Percentiles rank a stretch among this genome's conserved stretches.
These are phyloP conservation scores for Carduelis carduelis DNA, from an alignment of 2,797 vertebrate species.

Conservation along the genomic window DNA sequence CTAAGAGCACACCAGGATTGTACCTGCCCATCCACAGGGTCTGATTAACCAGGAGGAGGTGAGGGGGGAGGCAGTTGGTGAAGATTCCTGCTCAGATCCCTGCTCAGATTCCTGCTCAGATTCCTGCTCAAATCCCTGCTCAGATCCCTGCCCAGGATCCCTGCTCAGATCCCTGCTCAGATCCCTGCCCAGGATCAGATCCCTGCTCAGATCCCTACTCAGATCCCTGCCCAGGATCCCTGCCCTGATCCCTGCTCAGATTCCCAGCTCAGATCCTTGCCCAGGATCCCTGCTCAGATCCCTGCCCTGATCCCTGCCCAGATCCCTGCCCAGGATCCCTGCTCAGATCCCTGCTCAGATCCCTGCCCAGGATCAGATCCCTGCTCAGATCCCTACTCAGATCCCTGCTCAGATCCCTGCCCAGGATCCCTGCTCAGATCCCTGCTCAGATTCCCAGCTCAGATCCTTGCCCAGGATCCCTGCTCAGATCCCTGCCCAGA, in stretches of 20 bases:
- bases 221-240: not conserved
- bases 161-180: too few relatives aligned
- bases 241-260: not conserved
- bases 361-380: accelerated
- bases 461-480: not conserved
- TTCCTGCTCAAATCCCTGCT: not conserved
- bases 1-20: accelerated
- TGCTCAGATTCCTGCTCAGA: too few relatives aligned
- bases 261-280: not conserved
- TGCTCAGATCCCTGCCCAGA: too few relatives aligned
- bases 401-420: accelerated
- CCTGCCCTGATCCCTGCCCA: not conserved
- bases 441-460: not conserved
- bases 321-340: too few relatives aligned
- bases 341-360: not conserved
- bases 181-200: accelerated
- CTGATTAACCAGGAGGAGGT: not conserved
- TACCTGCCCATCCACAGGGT: not conserved
- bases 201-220: not conserved
- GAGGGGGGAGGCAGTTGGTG: accelerated
- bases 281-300: not conserved
- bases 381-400: too few relatives aligned
- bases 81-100: not conserved
- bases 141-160: too few relatives aligned
- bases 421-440: not conserved